Base-by-base conservation (phyloP, 2,888 invertebrate genomes). In the Gymnosoma rotundatum region DNA sequence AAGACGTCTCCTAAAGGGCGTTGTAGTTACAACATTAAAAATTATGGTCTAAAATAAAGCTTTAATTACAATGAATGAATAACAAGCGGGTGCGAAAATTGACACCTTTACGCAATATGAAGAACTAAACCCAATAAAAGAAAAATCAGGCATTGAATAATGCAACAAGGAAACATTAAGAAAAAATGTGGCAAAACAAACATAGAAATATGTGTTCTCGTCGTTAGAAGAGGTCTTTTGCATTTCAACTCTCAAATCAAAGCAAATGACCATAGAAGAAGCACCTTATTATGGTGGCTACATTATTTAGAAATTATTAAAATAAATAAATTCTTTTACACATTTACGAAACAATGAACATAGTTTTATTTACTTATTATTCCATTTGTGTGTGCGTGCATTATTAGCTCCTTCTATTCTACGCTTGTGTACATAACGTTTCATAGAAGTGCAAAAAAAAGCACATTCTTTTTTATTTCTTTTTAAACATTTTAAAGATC, bases 51-150 rank as follows among this genome's bases (percentile, higher is more conserved):
- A 42, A 14, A 25, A 60, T 1, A 48, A 36, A 38, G 56, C 67
- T 78, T 67, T 61, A 70, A 75, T 78, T 75, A 78, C 60, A 72
- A 54, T 67, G 78, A 83, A 85, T 79, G 78, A 83, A 85, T 79
- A 66, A 20, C 83, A 80, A 74, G 73, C 83, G 78, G 81, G 81
- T 86, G 86, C 81, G 83, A 86, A 86, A 86, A 78, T 32, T 86
- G 67, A 67, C 86, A 83, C 86, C 86, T 86, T 83, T 78, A 70
- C 80, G 80, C 83, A 80, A 80, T 80, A 56, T 69, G 69, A 73
- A 78, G 48, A 73, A 64, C 58, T 32, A 78, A 85, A 82, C 50
- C 56, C 70, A 82, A 85, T 45, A 83, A 32, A 18, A 20, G 16
- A 10, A 69, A 21, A 38, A 14, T 20, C 9, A 58, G 38, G 2